phyloP scores from a whole-genome alignment of 2,888 invertebrate genomes.

The Phortica magna region DNA sequence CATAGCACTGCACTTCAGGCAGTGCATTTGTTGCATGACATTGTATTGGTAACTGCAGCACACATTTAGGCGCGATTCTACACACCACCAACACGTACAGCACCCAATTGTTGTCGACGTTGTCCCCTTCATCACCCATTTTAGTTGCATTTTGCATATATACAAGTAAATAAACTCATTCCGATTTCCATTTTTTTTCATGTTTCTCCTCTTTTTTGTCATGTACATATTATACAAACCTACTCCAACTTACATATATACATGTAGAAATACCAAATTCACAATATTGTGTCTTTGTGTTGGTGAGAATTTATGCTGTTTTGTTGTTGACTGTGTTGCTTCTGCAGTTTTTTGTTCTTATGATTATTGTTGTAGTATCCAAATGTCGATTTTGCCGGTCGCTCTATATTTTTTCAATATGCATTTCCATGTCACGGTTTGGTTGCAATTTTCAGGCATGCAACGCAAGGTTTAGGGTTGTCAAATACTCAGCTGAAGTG shows the following conservation, averaged over 20 bases:
- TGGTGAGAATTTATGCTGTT: constrained; percentile 44
- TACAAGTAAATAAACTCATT: constrained; percentile 25
- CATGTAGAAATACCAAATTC: background rate
- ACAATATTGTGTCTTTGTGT: constrained; percentile 21
- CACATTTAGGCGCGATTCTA: constrained; percentile 13
- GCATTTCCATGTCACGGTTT: constrained; percentile 39
- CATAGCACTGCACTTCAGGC: constrained; percentile 21
- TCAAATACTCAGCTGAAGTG: background rate
- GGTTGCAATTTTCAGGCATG: constrained; percentile 7
- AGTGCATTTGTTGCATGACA: constrained; percentile 4
- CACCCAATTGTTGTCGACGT: background rate
- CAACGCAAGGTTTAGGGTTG: constrained; percentile 14
- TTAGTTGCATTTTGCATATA: constrained; percentile 28
- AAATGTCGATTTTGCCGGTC: constrained; percentile 28
- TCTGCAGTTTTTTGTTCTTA: constrained; percentile 24
- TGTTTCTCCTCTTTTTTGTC: constrained; percentile 59
- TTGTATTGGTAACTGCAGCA: constrained; percentile 13
- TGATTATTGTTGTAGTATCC: constrained; percentile 18
- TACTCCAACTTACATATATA: background rate
- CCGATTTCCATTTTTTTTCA: background rate
- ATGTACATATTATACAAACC: constrained; percentile 34
- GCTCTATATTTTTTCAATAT: constrained; percentile 49
- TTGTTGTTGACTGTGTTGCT: constrained; percentile 42
- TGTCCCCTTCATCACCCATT: background rate
- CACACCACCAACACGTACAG: background rate